Conservation (phyloP, 2,797 vertebrate species). For the Crypturellus tataupa region DNA sequence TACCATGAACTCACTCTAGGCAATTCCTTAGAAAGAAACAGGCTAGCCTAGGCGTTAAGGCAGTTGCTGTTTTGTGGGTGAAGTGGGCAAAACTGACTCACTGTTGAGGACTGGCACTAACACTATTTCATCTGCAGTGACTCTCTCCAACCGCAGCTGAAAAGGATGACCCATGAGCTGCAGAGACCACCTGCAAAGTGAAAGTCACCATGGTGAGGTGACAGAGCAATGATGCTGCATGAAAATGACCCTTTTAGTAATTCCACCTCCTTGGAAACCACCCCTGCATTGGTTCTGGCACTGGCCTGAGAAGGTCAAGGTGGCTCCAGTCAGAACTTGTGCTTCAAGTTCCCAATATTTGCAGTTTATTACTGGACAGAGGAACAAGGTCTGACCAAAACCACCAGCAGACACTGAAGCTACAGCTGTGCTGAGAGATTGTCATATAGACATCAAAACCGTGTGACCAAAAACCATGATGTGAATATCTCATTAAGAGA, state of each 20-base stretch:
- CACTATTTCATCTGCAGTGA: not conserved
- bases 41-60: not conserved
- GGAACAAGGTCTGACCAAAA: not conserved
- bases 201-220: not conserved
- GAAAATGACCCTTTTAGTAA: not conserved
- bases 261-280: not conserved
- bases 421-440: not conserved
- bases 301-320: not conserved
- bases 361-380: not conserved
- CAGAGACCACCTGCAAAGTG: not conserved
- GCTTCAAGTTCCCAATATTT: not conserved
- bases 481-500: not conserved
- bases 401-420: not conserved
- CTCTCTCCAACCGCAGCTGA: not conserved
- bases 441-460: not conserved
- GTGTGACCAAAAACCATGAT: not conserved
- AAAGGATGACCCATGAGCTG: not conserved
- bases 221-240: not conserved
- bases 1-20: not conserved
- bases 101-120: not conserved
- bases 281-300: not conserved
- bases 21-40: not conserved
- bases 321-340: not conserved
- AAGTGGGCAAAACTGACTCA: fast-evolving
- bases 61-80: fast-evolving